Base-by-base conservation (phyloP, 2,113 vertebrate species). In the Cettia cetti region DNA sequence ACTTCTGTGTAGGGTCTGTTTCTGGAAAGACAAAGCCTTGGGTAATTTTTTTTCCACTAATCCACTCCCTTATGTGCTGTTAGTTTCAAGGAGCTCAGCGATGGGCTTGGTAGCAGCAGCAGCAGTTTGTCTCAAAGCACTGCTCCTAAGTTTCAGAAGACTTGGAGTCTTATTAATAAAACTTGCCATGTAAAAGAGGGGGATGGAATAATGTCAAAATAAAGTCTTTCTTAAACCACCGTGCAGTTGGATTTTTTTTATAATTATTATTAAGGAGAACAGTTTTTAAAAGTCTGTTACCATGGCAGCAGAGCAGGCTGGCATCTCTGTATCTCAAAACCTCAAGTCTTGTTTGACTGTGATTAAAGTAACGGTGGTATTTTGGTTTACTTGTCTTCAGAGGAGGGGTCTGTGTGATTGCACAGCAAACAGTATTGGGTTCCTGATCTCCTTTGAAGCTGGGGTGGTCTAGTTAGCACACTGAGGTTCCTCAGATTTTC, bases 231-330 rank as follows among this genome's bases (percentile, higher is more conserved):
- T 93, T 83, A 83, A 90, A 94, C 76, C 64, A 68, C 80, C 0
- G 4, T 93, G 91, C 63, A 64, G 69, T 88, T 88, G 59, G 26
- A 11, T 1, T 72, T 78, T 40, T 86, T 74, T 93, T 86, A 42
- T 96, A 84, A 59, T 96, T 87, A 63, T 92, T 97, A 93, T 97
- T 96, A 96, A 94, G 60, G 33, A 94, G 96, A 94, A 89, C 89
- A 94, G 89, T 95, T 94, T 94, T 96, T 49, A 92, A 95, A 95
- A 97, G 96, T 97, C 96, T 97, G 96, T 97, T 96, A 74, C 96
- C 92, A 97, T 97, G 92, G 95, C 76, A 97, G 94, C 96, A 90
- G 75, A 92, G 91, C 96, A 96, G 96, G 95, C 95, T 96, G 92
- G 95, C 95, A 96, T 95, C 86, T 97, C 91, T 97, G 76, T 80